phyloP scores from a whole-genome alignment of 2,797 vertebrate genomes.

The Lateolabrax maculatus region DNA sequence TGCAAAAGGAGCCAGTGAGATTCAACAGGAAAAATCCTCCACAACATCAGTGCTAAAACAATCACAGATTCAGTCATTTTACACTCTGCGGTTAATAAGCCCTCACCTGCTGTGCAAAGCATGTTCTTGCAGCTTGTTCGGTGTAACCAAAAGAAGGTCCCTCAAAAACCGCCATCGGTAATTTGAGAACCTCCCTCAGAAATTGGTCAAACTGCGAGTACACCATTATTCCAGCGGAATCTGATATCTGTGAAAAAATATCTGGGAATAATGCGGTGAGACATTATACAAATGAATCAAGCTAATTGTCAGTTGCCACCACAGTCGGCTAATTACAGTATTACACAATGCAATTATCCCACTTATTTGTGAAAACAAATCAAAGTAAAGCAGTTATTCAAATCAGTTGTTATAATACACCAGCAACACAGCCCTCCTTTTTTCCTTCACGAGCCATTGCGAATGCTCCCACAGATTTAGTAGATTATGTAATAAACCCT shows the following conservation, averaged over 20 bases:
- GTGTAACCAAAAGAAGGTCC: constrained; percentile 98
- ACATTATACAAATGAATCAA: constrained; percentile 67
- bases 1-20: constrained; percentile 34
- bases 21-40: constrained; percentile 24
- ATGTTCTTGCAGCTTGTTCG: constrained; percentile 93
- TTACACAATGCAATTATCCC: constrained; percentile 76
- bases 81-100: not conserved
- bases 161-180: constrained; percentile 97
- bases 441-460: constrained; percentile 47
- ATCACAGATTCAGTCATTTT: not conserved
- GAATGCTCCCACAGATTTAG: constrained; percentile 64
- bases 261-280: constrained; percentile 82
- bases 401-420: constrained; percentile 64
- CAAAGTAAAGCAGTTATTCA: constrained; percentile 69
- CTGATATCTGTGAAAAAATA: constrained; percentile 98
- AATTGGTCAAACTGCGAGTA: constrained; percentile 95
- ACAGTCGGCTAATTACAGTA: constrained; percentile 76
- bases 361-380: constrained; percentile 81
- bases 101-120: constrained; percentile 95
- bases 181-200: constrained; percentile 94
- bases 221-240: constrained; percentile 94
- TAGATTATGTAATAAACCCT: constrained; percentile 71
- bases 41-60: constrained; percentile 23
- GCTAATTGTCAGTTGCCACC: constrained; percentile 73
- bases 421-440: constrained; percentile 29